phyloP scores from a whole-genome alignment of 2,888 invertebrate genomes.

The Eupeodes luniger region DNA sequence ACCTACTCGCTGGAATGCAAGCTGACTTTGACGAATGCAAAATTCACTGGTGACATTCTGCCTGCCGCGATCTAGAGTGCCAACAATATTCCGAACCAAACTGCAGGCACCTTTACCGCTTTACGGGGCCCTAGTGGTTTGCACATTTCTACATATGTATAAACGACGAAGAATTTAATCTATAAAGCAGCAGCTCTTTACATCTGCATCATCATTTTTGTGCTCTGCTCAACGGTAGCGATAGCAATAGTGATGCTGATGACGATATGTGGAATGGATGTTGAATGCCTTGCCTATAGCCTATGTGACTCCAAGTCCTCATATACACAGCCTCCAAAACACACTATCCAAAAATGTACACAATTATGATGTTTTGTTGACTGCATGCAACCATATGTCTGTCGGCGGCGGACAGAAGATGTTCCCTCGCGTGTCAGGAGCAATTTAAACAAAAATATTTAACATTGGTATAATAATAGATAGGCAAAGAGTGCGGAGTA shows the following conservation, averaged over 20 bases:
- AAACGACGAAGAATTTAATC: constrained; percentile 32
- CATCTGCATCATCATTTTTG: constrained; percentile 29
- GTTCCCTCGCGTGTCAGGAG: constrained; percentile 70
- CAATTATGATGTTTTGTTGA: constrained; percentile 58
- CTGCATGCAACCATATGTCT: constrained; percentile 67
- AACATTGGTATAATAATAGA: constrained; percentile 73
- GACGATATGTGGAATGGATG: constrained; percentile 11
- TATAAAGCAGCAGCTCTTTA: constrained; percentile 31
- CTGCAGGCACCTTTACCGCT: background rate
- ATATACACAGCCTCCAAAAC: background rate
- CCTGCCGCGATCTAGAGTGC: constrained; percentile 33
- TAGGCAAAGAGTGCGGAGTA: constrained; percentile 56
- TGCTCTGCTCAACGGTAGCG: constrained; percentile 10
- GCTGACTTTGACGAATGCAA: constrained; percentile 74
- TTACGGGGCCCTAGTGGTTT: background rate
- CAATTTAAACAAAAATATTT: constrained; percentile 75
- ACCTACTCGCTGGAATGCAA: constrained; percentile 14
- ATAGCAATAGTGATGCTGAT: constrained; percentile 3
- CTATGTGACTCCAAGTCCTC: constrained; percentile 9
- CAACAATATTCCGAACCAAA: constrained; percentile 25
- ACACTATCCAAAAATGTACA: constrained; percentile 46
- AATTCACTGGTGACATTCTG: constrained; percentile 56
- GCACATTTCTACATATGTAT: background rate
- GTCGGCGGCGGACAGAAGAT: constrained; percentile 66
- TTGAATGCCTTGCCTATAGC: constrained; percentile 19